These are phyloP conservation scores for Eupsilia transversa DNA, from an alignment of 2,888 invertebrate genomes.

Conservation along the genomic window DNA sequence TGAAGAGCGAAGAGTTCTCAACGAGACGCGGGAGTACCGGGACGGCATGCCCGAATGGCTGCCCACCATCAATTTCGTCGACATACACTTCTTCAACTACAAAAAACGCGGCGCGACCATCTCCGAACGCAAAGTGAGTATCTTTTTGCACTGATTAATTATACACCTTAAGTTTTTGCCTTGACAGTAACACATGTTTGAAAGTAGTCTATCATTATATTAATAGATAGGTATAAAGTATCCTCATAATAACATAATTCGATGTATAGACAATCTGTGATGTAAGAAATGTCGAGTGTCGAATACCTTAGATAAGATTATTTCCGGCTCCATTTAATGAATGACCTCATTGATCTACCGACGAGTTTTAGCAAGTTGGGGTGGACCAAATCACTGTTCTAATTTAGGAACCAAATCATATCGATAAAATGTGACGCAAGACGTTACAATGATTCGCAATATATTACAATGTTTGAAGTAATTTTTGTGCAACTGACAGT, in stretches of 20 bases:
- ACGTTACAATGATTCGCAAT: conserved; percentile 54
- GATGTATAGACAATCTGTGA: conserved; percentile 38
- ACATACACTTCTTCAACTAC: conserved; percentile 83
- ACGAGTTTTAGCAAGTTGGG: conserved; percentile 67
- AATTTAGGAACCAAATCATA: conserved; percentile 50
- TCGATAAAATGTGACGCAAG: conserved; percentile 53
- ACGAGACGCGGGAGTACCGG: conserved; percentile 81
- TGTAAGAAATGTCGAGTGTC: conserved; percentile 61
- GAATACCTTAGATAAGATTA: conserved; percentile 64
- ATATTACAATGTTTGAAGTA: conserved; percentile 73
- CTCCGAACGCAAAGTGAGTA: conserved; percentile 84
- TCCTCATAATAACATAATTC: conserved; percentile 43
- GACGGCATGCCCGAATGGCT: conserved; percentile 86
- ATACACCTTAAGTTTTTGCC: conserved; percentile 45
- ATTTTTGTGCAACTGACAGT: conserved; percentile 83
- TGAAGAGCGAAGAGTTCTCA: conserved; percentile 78
- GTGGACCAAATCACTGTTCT: conserved; percentile 49
- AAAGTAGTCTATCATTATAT: conserved; percentile 60
- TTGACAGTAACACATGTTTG: conserved; percentile 48
- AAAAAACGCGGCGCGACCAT: conserved; percentile 76
- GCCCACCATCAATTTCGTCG: conserved; percentile 86
- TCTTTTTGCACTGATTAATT: conserved; percentile 56
- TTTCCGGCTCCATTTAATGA: conserved; percentile 59
- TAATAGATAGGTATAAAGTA: conserved; percentile 55
- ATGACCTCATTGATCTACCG: conserved; percentile 66